Evolutionary conservation across 2,797 vertebrate species (phyloP).

Genomic region (Channallabes apus): DNA sequence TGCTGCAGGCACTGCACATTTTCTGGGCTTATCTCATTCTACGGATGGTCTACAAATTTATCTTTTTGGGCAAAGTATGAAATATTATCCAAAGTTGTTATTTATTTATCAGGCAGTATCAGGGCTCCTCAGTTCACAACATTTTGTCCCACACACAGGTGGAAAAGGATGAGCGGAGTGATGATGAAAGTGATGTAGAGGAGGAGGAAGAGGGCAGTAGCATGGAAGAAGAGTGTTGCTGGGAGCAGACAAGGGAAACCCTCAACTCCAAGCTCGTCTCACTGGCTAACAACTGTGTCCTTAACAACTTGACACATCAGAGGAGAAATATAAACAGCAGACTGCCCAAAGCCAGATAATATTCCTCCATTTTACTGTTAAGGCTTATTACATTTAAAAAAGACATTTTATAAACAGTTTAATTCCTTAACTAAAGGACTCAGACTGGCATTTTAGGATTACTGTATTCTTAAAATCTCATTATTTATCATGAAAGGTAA

Average conservation of each 20-base stretch:
- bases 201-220: conserved; percentile 69
- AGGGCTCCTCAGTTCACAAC: background rate
- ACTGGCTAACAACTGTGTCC: conserved; percentile 73
- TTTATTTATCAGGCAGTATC: background rate
- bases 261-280: conserved; percentile 69
- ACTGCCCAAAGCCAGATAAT: conserved; percentile 73
- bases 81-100: background rate
- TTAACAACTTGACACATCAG: conserved; percentile 70
- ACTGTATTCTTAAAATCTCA: background rate
- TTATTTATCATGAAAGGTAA: background rate
- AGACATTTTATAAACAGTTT: background rate
- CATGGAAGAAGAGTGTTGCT: conserved; percentile 59
- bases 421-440: background rate
- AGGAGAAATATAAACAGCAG: conserved; percentile 67
- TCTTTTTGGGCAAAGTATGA: conserved; percentile 82
- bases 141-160: conserved; percentile 69
- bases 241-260: conserved; percentile 60
- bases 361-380: background rate
- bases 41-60: conserved; percentile 86
- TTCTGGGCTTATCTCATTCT: conserved; percentile 93
- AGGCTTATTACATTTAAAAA: background rate
- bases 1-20: conserved; percentile 85
- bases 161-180: conserved; percentile 88
- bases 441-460: background rate
- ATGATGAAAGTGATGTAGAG: conserved; percentile 83